Evolutionary conservation across 2,888 invertebrate species (phyloP), one percentile per base, ranked within the genome.

Genomic region (Conistra vaccinii): DNA sequence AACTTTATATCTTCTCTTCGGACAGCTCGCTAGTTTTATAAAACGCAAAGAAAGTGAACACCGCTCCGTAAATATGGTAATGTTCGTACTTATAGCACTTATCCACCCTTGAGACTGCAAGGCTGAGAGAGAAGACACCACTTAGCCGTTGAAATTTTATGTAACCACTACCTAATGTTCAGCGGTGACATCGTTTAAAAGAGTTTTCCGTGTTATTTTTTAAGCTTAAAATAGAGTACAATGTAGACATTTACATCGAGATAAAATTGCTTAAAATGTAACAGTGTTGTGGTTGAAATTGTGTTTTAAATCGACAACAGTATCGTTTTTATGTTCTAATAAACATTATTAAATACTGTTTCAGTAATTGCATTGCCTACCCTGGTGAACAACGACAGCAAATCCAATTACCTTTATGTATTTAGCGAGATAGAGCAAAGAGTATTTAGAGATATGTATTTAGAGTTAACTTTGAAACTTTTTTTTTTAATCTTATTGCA

Each of bases 121-220:
- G 78, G 48, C 69, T 76, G 53, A 73, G 73, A 69, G 81, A 57
- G 57, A 67, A 75, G 79, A 74, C 66, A 76, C 66, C 81, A 81
- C 86, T 87, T 86, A 81, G 69, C 69, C 69, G 72, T 73, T 69
- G 65, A 73, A 81, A 76, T 84, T 81, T 84, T 69, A 81, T 73
- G 81, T 68, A 71, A 53, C 74, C 58, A 35, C 67, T 69, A 32
- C 39, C 51, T 51, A 62, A 83, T 69, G 66, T 75, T 73, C 61
- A 71, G 51, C 53, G 51, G 62, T 71, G 67, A 72, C 42, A 48
- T 14, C 20, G 10, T 45, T 67, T 53, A 42, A 72, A 74, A 62
- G 29, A 32, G 69, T 48, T 39, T 84, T 55, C 26, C 45, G 55
- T 23, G 35, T 76, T 74, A 63, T 76, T 57, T 63, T 53, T 57